Evolutionary conservation across 1,140 invertebrate genomes (phyloP), one percentile per base, ranked within the genome.

Genomic region (Trichoplusia ni): DNA sequence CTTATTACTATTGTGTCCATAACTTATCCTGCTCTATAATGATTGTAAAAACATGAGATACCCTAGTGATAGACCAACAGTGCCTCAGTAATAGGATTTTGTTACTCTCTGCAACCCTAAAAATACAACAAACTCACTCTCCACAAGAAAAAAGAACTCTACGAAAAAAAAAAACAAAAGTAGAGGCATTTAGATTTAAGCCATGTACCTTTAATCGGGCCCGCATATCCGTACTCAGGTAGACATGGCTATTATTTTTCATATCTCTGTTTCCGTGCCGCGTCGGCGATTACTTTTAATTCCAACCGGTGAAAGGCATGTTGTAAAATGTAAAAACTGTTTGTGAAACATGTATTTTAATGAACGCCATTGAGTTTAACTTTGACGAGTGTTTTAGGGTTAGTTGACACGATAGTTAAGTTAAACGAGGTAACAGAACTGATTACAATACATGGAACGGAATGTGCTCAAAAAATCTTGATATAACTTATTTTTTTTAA

Each of bases 281-380:
- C 75, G 70, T 68, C 70, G 69, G 75, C 79, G 80, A 89, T 89
- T 86, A 86, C 78, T 89, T 86, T 86, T 89, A 86, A 86, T 86
- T 82, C 76, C 79, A 76, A 82, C 78, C 76, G 71, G 81, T 76
- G 68, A 77, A 74, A 83, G 78, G 71, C 79, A 79, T 79, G 81
- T 79, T 62, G 42, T 62, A 58, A 59, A 62, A 35, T 72, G 73
- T 72, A 81, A 77, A 80, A 81, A 84, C 71, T 75, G 78, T 76
- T 83, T 74, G 82, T 74, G 75, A 68, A 58, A 44, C 71, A 66
- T 75, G 42, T 79, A 81, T 83, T 82, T 79, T 79, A 84, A 83
- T 77, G 72, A 83, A 82, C 75, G 69, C 71, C 76, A 67, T 75
- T 74, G 71, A 77, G 69, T 77, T 77, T 60, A 71, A 75, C 73